Conservation (phyloP, 2,888 invertebrate species). For the Margaritifera margaritifera region DNA sequence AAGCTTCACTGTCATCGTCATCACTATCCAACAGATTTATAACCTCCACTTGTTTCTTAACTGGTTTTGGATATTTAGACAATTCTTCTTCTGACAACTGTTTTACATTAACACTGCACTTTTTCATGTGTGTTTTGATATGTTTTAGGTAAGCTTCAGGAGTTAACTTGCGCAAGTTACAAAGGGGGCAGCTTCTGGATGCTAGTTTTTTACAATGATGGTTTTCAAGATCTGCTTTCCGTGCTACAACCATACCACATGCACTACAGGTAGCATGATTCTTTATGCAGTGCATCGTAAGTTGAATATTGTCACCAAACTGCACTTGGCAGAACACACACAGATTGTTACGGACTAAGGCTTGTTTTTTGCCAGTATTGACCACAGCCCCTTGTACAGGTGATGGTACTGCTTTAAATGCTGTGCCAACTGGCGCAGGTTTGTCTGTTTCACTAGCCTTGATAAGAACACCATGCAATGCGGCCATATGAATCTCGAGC, state of each 20-base stretch:
- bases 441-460: constrained; percentile 34
- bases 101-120: constrained; percentile 50
- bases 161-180: constrained; percentile 47
- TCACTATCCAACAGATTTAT: constrained; percentile 4
- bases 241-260: constrained; percentile 65
- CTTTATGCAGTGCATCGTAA: constrained; percentile 62
- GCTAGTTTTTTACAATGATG: constrained; percentile 57
- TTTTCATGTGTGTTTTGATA: constrained; percentile 56
- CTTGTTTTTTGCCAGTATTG: neutral
- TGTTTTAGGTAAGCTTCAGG: constrained; percentile 41
- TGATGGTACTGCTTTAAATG: constrained; percentile 14
- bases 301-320: constrained; percentile 62
- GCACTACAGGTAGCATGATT: constrained; percentile 63
- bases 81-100: constrained; percentile 38
- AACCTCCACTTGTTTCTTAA: neutral
- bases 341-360: constrained; percentile 41
- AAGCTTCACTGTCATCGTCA: constrained; percentile 5
- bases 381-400: neutral
- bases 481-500: constrained; percentile 60
- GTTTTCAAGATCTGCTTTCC: constrained; percentile 45
- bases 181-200: constrained; percentile 52
- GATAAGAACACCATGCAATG: constrained; percentile 57
- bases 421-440: constrained; percentile 13
- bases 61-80: neutral
- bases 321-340: constrained; percentile 65